phyloP scores from a whole-genome alignment of 2,888 invertebrate genomes.

The Drosophila antonietae region DNA sequence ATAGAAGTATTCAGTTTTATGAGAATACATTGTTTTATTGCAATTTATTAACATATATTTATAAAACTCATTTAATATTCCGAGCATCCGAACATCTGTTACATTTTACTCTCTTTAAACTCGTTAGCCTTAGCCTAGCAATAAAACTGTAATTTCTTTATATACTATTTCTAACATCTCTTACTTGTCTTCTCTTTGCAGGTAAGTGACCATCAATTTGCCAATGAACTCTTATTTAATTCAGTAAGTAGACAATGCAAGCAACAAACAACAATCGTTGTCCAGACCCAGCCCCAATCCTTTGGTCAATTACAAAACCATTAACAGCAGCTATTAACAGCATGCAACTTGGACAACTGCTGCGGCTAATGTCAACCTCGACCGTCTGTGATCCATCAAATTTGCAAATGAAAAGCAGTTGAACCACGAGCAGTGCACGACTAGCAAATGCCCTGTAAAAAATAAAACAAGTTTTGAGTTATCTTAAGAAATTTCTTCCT shows the following conservation, averaged over 20 bases:
- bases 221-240: conserved; percentile 42
- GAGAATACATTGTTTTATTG: too few species aligned
- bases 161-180: background rate
- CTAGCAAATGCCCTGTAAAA: background rate
- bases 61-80: too few species aligned
- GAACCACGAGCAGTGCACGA: background rate
- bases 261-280: conserved; percentile 27
- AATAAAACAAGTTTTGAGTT: too few species aligned
- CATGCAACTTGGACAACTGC: conserved; percentile 57
- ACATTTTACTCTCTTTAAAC: background rate
- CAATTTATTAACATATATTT: too few species aligned
- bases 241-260: conserved; percentile 52
- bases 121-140: too few species aligned
- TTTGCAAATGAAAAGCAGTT: conserved; percentile 41
- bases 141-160: too few species aligned
- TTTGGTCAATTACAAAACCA: conserved; percentile 52
- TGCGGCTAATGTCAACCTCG: conserved; percentile 31
- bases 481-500: too few species aligned
- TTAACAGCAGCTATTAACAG: conserved; percentile 51
- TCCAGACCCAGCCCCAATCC: background rate
- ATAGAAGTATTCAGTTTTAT: too few species aligned
- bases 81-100: too few species aligned
- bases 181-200: conserved; percentile 28
- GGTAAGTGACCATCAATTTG: conserved; percentile 45
- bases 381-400: conserved; percentile 65